Base-by-base conservation (phyloP, 2,888 invertebrate genomes). In the Eupithecia tripunctaria region DNA sequence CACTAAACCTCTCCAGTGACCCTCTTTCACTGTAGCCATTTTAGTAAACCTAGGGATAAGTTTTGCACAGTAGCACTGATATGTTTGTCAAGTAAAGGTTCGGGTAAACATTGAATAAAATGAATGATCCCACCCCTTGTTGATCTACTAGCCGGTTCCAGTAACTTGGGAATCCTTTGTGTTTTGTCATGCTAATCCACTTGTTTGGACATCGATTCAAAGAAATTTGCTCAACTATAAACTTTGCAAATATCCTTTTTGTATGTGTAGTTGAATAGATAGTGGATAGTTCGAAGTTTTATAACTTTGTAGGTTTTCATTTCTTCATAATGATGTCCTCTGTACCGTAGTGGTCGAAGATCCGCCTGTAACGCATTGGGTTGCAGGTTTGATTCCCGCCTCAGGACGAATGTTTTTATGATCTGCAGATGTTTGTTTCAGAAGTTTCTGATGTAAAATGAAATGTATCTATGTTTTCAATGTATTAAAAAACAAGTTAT, bases 101-200 rank as follows among this genome's bases (percentile, higher is more conserved):
- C n/a, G 43, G 41, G 68, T 27, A 69, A 72, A 72, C 72, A 66
- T 72, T 69, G 68, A 69, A 72, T 72, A 69, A 72, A 72, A 69
- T 69, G 72, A 69, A 72, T 72, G 51, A 72, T 69, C 60, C 38
- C 47, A 47, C 66, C 68, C 72, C 43, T 60, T 69, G 68, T 72
- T 65, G 72, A 36, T 38, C 38, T 64, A 43, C 47, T 32, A 43
- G 43, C 32, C 41, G 25, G 56, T 43, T 56, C 62, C 38, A 27
- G 29, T 18, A 38, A 70, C 56, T 73, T 59, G 69, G 63, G 27
- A 51, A 29, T 65, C 47, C 70, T 66, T 72, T 68, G 56, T 70
- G 27, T 66, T 43, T 69, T 41, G n/a, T 38, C 47, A 62, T 67
- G 62, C 27, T 67, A 63, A 63, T 67, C 38, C 47, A 2, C 64